A percentile compares a stretch with the other conserved stretches of the same genome.
Evolutionary conservation across 2,888 invertebrate genomes (phyloP).

Genomic region (Caenorhabditis sp.): DNA sequence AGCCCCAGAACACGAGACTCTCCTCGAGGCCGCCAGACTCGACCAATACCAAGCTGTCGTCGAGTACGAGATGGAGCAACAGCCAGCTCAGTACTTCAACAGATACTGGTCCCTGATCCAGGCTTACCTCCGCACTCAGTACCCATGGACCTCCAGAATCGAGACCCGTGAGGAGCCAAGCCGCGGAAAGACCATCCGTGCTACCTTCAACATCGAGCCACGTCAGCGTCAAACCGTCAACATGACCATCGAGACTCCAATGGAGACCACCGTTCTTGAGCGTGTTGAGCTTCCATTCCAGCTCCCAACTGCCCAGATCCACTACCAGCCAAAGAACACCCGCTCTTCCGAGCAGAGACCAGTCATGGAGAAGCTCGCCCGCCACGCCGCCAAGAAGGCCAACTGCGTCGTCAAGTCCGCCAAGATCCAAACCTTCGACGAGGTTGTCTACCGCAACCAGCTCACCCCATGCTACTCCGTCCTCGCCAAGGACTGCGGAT

Average conservation of each 20-base stretch:
- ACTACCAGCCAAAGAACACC: slow-evolving; percentile 48
- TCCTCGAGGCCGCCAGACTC: slow-evolving; percentile 68
- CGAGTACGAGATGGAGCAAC: slow-evolving; percentile 65
- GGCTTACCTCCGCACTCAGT: slow-evolving; percentile 53
- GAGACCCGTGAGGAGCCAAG: slow-evolving; percentile 48
- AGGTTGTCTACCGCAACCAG: slow-evolving; percentile 76
- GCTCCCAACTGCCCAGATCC: slow-evolving; percentile 65
- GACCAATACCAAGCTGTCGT: slow-evolving; percentile 68
- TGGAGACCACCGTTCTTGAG: slow-evolving; percentile 57
- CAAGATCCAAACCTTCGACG: slow-evolving; percentile 81
- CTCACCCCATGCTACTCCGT: slow-evolving; percentile 83
- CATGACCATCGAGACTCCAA: slow-evolving; percentile 63
- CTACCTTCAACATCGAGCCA: slow-evolving; percentile 70
- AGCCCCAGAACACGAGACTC: slow-evolving; percentile 64
- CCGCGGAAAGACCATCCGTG: slow-evolving; percentile 52
- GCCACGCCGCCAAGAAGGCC: slow-evolving; percentile 49
- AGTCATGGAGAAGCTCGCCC: slow-evolving; percentile 52
- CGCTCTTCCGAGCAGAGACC: slow-evolving; percentile 50
- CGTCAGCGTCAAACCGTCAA: slow-evolving; percentile 62
- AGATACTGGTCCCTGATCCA: slow-evolving; percentile 54
- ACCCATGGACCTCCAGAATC: slow-evolving; percentile 50
- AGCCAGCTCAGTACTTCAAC: slow-evolving; percentile 42
- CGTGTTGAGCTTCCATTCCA: slow-evolving; percentile 61
- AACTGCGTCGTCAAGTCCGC: slow-evolving; percentile 66
- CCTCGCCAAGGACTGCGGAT: slow-evolving; percentile 84